These are phyloP conservation scores for Penaeus indicus DNA, from an alignment of 1,140 invertebrate species.

Conservation along the genomic window DNA sequence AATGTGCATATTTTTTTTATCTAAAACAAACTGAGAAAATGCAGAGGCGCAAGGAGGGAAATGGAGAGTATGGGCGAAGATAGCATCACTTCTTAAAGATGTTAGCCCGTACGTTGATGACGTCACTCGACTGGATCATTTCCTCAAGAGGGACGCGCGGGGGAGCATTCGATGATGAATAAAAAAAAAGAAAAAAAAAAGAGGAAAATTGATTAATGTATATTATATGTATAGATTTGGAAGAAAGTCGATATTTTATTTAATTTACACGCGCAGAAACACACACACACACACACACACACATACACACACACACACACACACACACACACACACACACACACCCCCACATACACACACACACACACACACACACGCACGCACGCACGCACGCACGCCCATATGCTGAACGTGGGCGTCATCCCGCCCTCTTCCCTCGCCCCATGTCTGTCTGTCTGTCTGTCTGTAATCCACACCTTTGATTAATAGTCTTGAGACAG, in stretches of 20 bases:
- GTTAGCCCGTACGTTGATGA: too few species aligned
- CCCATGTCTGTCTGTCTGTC: not conserved
- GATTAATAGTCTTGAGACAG: too few species aligned
- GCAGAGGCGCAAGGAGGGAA: too few species aligned
- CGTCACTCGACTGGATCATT: too few species aligned
- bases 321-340: slow-evolving; percentile 14
- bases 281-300: slow-evolving; percentile 18
- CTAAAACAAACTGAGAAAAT: too few species aligned
- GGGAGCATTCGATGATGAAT: too few species aligned
- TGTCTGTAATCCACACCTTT: too few species aligned
- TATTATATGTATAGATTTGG: not conserved
- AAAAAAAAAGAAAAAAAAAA: too few species aligned
- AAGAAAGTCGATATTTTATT: not conserved
- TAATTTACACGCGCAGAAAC: not conserved
- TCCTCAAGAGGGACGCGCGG: too few species aligned
- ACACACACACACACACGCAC: not conserved
- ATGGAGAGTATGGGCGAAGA: too few species aligned
- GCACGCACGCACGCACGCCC: not conserved
- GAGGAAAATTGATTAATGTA: not conserved
- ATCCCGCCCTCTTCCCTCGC: not conserved
- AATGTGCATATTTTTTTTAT: too few species aligned
- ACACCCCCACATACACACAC: not conserved
- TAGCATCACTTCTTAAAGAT: too few species aligned
- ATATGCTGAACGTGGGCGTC: not conserved
- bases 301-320: slow-evolving; percentile 12